Conservation (phyloP, 2,113 vertebrate species). For the cattle (Bos taurus) region DNA sequence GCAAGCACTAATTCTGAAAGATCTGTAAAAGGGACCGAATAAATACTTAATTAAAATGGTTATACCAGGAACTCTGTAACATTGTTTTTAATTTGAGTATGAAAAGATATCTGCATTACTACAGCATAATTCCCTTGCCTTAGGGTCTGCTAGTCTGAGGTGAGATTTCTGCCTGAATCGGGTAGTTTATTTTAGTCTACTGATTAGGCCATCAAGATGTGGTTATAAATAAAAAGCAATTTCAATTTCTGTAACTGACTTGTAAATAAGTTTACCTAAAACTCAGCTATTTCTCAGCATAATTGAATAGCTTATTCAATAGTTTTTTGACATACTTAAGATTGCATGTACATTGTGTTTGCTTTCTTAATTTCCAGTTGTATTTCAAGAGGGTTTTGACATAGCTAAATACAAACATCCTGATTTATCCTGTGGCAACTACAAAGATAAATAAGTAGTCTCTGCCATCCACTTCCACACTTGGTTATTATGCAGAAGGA, state of each 20-base stretch:
- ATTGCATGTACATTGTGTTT: neutral
- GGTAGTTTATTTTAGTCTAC: conserved; percentile 53
- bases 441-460: neutral
- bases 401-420: neutral
- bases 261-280: conserved; percentile 60
- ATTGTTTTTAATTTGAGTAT: conserved; percentile 67
- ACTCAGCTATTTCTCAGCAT: conserved; percentile 40
- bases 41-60: conserved; percentile 75
- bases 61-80: conserved; percentile 69
- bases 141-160: conserved; percentile 29
- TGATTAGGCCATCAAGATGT: conserved; percentile 54
- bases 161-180: conserved; percentile 34
- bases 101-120: conserved; percentile 40
- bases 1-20: conserved; percentile 67
- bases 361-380: neutral
- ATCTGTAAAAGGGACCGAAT: conserved; percentile 71
- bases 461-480: neutral
- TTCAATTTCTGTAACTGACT: conserved; percentile 51
- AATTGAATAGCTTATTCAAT: neutral
- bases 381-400: neutral
- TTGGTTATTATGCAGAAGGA: neutral
- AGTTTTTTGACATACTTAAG: neutral
- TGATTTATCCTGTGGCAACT: neutral
- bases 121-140: conserved; percentile 43
- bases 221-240: conserved; percentile 66